These are phyloP conservation scores for Callipepla californica DNA, from an alignment of 2,113 vertebrate species.

Conservation along the genomic window DNA sequence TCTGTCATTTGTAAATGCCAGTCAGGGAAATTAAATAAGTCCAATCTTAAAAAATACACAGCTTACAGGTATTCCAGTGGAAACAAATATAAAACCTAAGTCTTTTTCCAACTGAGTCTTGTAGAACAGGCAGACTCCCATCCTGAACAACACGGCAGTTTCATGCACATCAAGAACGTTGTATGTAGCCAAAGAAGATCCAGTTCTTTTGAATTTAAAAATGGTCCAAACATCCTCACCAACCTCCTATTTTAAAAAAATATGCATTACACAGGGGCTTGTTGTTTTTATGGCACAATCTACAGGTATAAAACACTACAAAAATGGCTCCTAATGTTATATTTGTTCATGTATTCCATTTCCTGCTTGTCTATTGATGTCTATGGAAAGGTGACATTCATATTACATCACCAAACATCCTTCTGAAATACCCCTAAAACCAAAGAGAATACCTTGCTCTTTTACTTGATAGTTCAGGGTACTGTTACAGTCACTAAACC, in stretches of 20 bases:
- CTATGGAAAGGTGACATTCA: not conserved
- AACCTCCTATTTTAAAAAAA: not conserved
- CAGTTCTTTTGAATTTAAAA: not conserved
- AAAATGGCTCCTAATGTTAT: not conserved
- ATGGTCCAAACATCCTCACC: not conserved
- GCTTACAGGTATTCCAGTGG: not conserved
- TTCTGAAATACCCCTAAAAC: not conserved
- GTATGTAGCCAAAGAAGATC: not conserved
- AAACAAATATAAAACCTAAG: not conserved
- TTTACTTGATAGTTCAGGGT: not conserved
- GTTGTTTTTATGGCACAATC: not conserved
- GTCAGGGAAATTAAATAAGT: not conserved
- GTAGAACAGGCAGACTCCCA: not conserved
- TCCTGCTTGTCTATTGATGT: not conserved
- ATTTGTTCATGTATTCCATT: not conserved
- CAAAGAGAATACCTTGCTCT: not conserved
- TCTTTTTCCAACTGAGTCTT: not conserved
- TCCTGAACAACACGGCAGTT: not conserved
- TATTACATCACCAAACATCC: not conserved
- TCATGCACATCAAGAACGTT: not conserved
- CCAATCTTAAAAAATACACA: not conserved
- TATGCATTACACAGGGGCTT: not conserved
- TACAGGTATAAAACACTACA: not conserved
- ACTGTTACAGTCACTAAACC: not conserved
- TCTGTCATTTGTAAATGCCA: not conserved